Evolutionary conservation across 2,888 invertebrate genomes (phyloP).

Genomic region (Macropis europaea): DNA sequence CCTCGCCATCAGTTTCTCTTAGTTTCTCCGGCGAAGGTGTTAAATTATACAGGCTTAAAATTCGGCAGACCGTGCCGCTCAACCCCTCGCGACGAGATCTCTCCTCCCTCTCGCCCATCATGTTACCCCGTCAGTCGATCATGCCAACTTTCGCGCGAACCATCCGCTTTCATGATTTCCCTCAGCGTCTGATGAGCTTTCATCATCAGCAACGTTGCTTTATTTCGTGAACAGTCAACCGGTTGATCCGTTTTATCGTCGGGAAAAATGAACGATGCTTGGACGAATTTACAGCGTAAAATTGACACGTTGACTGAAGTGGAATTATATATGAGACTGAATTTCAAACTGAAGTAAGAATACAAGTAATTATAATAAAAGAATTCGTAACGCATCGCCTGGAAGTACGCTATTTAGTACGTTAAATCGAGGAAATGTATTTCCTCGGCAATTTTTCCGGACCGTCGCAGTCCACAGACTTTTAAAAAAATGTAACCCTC

Average conservation of each 20-base stretch:
- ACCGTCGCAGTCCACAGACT: background rate
- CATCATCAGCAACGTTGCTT: background rate
- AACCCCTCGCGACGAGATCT: constrained; percentile 55
- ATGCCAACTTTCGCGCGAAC: constrained; percentile 53
- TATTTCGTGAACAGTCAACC: no score
- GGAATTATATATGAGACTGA: no score
- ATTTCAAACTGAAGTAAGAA: no score
- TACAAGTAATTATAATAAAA: no score
- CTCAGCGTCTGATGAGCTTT: constrained; percentile 7
- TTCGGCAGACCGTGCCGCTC: constrained; percentile 70
- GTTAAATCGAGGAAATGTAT: no score
- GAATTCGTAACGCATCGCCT: no score
- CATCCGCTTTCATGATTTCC: constrained; percentile 43
- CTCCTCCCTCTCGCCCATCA: constrained; percentile 38
- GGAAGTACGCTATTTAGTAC: no score
- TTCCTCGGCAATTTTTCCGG: constrained; percentile 14
- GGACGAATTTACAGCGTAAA: no score
- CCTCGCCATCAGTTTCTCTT: constrained; percentile 65
- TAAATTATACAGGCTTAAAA: constrained; percentile 80
- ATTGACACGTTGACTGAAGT: no score
- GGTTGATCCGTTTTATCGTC: no score
- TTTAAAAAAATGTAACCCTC: constrained; percentile 2
- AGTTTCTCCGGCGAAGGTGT: constrained; percentile 74
- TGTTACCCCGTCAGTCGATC: constrained; percentile 57
- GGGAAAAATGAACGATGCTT: no score